Percentiles rank a stretch among this genome's conserved stretches.
Conservation (phyloP, 2,113 vertebrate species). For the western clawed frog (Xenopus tropicalis) region UCB_Xtro_10.0 CM004446.2:94981501-94982000, state of each 20-base stretch:
- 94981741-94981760: constrained; percentile 63
- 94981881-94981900: constrained; percentile 9
- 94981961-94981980: no score
- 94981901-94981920: neutral
- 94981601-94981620: constrained; percentile 75
- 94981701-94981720: constrained; percentile 76
- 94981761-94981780: constrained; percentile 42
- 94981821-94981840: constrained; percentile 32
- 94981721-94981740: constrained; percentile 72
- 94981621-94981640: constrained; percentile 81
- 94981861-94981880: neutral
- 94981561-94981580: constrained; percentile 68
- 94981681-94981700: constrained; percentile 74
- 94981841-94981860: constrained; percentile 21
- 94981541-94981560: constrained; percentile 77
- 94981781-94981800: constrained; percentile 69
- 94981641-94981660: constrained; percentile 73
- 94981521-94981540: constrained; percentile 81
- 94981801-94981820: constrained; percentile 52
- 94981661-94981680: constrained; percentile 65
- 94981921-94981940: no score
- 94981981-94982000: no score
- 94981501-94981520: constrained; percentile 73
- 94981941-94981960: no score
- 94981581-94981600: constrained; percentile 77